Base-by-base conservation (phyloP, 2,113 vertebrate genomes). In the Rhinoptilus africanus region DNA sequence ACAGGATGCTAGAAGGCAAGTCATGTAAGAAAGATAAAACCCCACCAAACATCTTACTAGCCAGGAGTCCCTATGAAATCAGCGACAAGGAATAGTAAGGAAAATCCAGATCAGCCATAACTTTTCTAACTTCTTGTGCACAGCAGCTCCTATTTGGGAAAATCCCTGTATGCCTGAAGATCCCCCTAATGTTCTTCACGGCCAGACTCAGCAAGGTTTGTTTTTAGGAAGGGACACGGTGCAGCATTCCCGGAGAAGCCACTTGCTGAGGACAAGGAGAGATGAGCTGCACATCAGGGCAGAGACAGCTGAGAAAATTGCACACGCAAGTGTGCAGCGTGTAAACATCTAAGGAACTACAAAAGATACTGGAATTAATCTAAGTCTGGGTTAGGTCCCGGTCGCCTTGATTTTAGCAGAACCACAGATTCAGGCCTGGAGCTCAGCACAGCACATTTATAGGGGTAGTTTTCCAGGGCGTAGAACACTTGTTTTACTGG, bases 301-400 rank as follows among this genome's bases (percentile, higher is more conserved):
- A 45, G 56, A 28, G 51, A 17, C 23, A 68, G 71, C 37, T 50
- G 50, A 66, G 73, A 35, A 48, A 84, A 78, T 4, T 3, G 60
- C 45, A 27, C n/a, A 16, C 0, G 1, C 20, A 9, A 22, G 39
- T 0, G 20, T 10, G 20, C 19, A 9, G 14, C 7, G 19, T 21
- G 66, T 57, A 64, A 80, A 45, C 27, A 15, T 9, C 51, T 5
- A 8, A 54, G 24, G 83, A 66, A 37, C 48, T 30, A 28, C 43
- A 56, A n/a, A 57, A 87, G 60, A 12, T 4, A 35, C 41, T 4
- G 0, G 19, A 68, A 78, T 43, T 10, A 17, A n/a, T 34, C 34
- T 6, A 12, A 51, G 23, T 11, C 32, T 82, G 69, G 39, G 27
- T 51, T 34, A 71, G 43, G 3, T 77, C 51, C 51, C 50, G 54